A percentile compares a stretch with the other conserved stretches of the same genome.
Conservation (phyloP, 2,113 vertebrate genomes). For the Ictidomys tridecemlineatus region DNA sequence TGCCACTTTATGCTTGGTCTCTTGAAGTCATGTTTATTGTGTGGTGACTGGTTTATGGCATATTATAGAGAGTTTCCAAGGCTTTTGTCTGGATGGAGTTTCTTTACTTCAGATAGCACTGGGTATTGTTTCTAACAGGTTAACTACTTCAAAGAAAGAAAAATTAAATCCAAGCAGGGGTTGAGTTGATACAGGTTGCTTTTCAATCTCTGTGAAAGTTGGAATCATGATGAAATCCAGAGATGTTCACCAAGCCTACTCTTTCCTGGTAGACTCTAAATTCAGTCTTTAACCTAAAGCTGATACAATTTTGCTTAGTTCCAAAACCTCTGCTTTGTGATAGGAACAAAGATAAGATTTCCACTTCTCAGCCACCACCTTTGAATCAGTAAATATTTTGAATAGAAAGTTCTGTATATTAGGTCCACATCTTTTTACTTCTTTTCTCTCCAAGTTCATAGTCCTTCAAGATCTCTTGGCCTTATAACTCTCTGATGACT, state of each 20-base stretch:
- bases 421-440: neutral
- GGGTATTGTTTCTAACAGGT: neutral
- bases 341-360: neutral
- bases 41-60: neutral
- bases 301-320: neutral
- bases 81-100: neutral
- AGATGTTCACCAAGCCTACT: neutral
- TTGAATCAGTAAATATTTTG: neutral
- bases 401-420: neutral
- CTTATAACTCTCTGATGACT: neutral
- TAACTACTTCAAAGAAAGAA: neutral
- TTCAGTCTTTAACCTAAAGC: neutral
- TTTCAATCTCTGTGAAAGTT: neutral
- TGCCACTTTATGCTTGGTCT: neutral
- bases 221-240: neutral
- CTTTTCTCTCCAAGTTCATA: neutral
- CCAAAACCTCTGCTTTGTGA: neutral
- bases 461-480: neutral
- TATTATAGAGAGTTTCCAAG: neutral
- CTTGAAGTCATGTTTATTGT: neutral
- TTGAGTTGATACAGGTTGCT: neutral
- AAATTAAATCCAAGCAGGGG: neutral
- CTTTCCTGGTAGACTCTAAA: neutral
- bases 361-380: neutral
- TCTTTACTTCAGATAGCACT: neutral